Evolutionary conservation across 2,888 invertebrate species (phyloP).

Genomic region (Heteromyza rotundicornis): DNA sequence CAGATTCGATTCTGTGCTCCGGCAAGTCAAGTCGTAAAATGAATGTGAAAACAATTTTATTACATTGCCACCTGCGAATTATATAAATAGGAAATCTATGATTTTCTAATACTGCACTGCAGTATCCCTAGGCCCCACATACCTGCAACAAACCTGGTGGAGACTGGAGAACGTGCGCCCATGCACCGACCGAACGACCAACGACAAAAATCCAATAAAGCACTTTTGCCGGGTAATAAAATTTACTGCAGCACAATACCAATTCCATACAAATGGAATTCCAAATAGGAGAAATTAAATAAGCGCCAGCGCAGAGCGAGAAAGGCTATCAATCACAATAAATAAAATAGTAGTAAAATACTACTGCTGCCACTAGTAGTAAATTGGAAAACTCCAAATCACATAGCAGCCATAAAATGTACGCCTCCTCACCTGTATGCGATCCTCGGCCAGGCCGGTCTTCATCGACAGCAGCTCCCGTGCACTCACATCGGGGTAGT

Average conservation of each 20-base stretch:
- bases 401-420: background rate
- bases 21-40: background rate
- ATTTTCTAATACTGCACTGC: slow-evolving; percentile 23
- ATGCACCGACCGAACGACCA: slow-evolving; percentile 10
- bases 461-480: slow-evolving; percentile 91
- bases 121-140: too few species aligned
- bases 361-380: background rate
- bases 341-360: slow-evolving; percentile 20
- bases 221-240: slow-evolving; percentile 20
- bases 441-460: slow-evolving; percentile 89
- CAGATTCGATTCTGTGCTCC: too few species aligned
- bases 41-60: slow-evolving; percentile 6
- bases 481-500: slow-evolving; percentile 99
- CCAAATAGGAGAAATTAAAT: background rate
- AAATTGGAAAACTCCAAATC: background rate
- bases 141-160: too few species aligned
- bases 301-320: background rate
- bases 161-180: slow-evolving; percentile 9
- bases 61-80: slow-evolving; percentile 13
- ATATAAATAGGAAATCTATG: slow-evolving; percentile 15
- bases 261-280: slow-evolving; percentile 15
- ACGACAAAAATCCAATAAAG: slow-evolving; percentile 25
- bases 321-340: slow-evolving; percentile 23
- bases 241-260: slow-evolving; percentile 12
- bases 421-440: slow-evolving; percentile 83